Base-by-base conservation (phyloP, 1,140 invertebrate genomes). In the Camponotus pennsylvanicus region DNA sequence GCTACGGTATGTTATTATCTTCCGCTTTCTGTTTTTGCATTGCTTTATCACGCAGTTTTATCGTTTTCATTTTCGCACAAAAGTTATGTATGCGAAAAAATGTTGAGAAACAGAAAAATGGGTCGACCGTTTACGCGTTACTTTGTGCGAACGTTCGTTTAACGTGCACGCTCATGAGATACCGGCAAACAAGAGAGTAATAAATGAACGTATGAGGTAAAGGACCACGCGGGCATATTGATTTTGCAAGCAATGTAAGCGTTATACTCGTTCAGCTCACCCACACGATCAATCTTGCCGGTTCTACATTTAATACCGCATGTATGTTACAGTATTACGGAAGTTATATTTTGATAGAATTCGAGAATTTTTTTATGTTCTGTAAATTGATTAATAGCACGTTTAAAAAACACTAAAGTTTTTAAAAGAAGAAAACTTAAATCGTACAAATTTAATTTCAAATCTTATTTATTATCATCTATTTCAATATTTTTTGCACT, bases 141-240 rank as follows among this genome's bases (percentile, higher is more conserved):
- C 69, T 75, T 83, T 83, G 67, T 40, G 55, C 69, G 79, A 61
- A 40, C 42, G 79, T 73, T 75, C 69, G 32, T 83, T 83, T 83
- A 83, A 83, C 45, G 34, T 61, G 76, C 76, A 27, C 21, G 21
- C 49, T 42, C 66, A 49, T 55, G 79, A 70, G 45, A 61, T 75
- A 75, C 27, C 7, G 77, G 77, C 77, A 80, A 80, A 80, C 79
- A 83, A 83, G 79, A 83, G 55, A 27, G 79, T 75, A 83, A 83
- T 83, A 83, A 83, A 83, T 75, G 55, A 52, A 55, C 42, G 40
- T 49, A 75, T 49, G 45, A 57, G 69, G 57, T 83, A 83, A 83
- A 83, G 75, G 55, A 83, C 69, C 69, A 83, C 66, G 59, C 69
- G 3, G 40, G 69, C 79, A 75, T 83, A 83, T 83, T 83, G 79